Evolutionary conservation across 2,797 vertebrate genomes (phyloP).

Genomic region (Parauchenoglanis ngamensis): DNA sequence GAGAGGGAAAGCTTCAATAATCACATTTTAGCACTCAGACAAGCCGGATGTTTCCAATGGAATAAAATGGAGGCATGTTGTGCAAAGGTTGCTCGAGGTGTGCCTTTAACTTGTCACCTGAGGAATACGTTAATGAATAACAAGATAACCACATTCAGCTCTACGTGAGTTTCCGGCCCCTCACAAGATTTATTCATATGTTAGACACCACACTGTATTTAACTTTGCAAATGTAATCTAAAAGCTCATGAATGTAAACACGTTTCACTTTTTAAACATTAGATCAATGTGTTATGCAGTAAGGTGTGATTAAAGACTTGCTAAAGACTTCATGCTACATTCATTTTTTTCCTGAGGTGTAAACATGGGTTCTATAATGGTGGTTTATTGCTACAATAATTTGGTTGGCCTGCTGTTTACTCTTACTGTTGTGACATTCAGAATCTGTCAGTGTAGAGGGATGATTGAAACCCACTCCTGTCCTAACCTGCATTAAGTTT

Average conservation of each 20-base stretch:
- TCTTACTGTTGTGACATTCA: background rate
- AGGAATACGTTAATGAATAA: constrained; percentile 77
- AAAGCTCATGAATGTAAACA: background rate
- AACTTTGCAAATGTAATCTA: background rate
- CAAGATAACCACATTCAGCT: constrained; percentile 64
- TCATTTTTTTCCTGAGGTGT: background rate
- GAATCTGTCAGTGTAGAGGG: background rate
- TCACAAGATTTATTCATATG: background rate
- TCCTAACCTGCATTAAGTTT: background rate
- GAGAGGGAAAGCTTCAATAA: constrained; percentile 18
- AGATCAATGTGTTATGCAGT: background rate
- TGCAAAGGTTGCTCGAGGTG: constrained; percentile 74
- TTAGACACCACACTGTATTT: background rate
- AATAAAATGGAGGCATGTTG: constrained; percentile 66
- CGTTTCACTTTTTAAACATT: background rate
- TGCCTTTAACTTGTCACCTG: constrained; percentile 62
- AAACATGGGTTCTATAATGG: background rate
- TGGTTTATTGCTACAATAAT: background rate
- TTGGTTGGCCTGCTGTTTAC: background rate
- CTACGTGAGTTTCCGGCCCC: background rate
- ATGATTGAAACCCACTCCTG: background rate
- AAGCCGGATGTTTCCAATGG: constrained; percentile 44
- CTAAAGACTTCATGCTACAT: background rate
- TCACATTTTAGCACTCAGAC: constrained; percentile 50
- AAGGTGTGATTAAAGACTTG: background rate